Base-by-base conservation (phyloP, 2,113 vertebrate species). In the Anhinga anhinga region DNA sequence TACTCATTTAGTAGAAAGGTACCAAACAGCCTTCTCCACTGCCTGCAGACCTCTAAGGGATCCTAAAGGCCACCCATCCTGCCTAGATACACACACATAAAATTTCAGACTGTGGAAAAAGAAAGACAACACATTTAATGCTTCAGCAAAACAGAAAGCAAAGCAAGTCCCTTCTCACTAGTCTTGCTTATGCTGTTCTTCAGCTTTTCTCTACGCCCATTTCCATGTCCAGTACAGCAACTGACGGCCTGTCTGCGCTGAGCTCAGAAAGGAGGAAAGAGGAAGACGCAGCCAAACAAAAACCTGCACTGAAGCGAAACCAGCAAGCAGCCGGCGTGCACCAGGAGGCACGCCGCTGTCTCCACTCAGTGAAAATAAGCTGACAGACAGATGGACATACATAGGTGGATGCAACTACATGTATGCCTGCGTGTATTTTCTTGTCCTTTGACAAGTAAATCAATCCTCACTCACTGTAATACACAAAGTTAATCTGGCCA, bases 171-270 rank as follows among this genome's bases (percentile, higher is more conserved):
- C 38, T 58, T 52, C 17, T 22, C 38, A 26, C 1, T 44, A 40
- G 36, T 38, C 53, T 62, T 69, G 61, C 21, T 55, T n/a, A 83
- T 4, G 25, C 13, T 56, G 53, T 40, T 78, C 36, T 34, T 79
- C 45, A 63, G 67, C 36, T 74, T 52, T 52, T 70, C 36, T 32
- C 27, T 29, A 32, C 18, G 11, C 15, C 5, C 21, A 27, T 21
- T 27, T 34, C 30, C 1, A 0, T 15, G 9, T 21, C 23, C 63
- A 36, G 36, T 25, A 38, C 2, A 0, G 21, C 0, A 2, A 50
- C 29, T 27, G 20, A 50, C 2, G 4, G 27, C 23, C 21, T 15
- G 27, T 13, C 73, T 32, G 42, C 7, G 20, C 12, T 27, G 27
- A 58, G 18, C 14, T 25, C 67, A 55, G 18, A 13, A n/a, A 17